Base-by-base conservation (phyloP, 2,888 invertebrate genomes). In the Meiosimyza decipiens region DNA sequence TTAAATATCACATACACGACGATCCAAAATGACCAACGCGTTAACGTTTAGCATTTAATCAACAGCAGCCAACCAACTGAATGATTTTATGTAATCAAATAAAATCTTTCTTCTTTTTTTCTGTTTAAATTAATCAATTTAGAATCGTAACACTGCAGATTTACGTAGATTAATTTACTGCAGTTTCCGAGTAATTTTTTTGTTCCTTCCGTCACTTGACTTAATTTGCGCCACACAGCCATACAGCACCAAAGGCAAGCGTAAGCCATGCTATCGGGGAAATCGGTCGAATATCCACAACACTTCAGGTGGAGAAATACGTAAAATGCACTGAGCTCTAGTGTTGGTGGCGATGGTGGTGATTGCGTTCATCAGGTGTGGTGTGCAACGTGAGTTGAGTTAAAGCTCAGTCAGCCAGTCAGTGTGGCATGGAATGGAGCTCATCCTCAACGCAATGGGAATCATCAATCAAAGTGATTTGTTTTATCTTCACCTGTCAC, bases 401-500 rank as follows among this genome's bases (percentile, higher is more conserved):
- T 22, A 11, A 16, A 47, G 55, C 67, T 50, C 16, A 16, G 13
- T n/a, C 51, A 22, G 52, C 16, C 68, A 50, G 15, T 33, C 60
- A 50, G 62, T 52, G 62, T 40, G 4, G 40, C 9, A 9, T 40
- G 40, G 40, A 40, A n/a, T 69, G n/a, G 49, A 54, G 15, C 63
- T 54, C 47, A n/a, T 57, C 54, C 70, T 73, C 78, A 79, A 78
- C 80, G 79, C 77, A 82, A 81, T 82, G 82, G 80, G 82, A 84
- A 83, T 83, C 84, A 84, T 84, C 83, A 84, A 84, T 84, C 84
- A 84, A 82, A 80, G 83, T 84, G 84, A 84, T 84, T 84, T 83
- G 82, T 82, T 81, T 80, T 80, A 84, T 76, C 77, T 78, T 75
- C 72, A 72, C 67, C 73, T 76, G 76, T 75, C 73, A 72, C 64